phyloP scores from a whole-genome alignment of 2,888 invertebrate genomes.

The Tipula confusa region DNA sequence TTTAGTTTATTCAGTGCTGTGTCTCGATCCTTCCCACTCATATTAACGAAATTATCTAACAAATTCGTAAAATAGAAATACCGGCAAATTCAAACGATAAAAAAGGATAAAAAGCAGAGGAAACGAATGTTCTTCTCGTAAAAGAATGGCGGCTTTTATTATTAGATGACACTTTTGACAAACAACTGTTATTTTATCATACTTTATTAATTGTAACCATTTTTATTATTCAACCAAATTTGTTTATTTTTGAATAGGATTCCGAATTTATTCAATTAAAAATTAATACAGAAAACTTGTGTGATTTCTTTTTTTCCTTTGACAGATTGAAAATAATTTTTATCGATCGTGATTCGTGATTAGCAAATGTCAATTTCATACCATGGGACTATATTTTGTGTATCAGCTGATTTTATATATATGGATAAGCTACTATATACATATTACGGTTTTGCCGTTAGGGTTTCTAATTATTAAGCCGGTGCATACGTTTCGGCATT shows the following conservation, averaged over 20 bases:
- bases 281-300: too few species aligned
- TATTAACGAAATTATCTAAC: conserved; percentile 36
- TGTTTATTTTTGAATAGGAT: too few species aligned
- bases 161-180: too few species aligned
- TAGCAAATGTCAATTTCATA: neutral
- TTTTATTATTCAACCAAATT: neutral
- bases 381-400: too few species aligned
- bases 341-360: too few species aligned
- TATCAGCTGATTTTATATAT: too few species aligned
- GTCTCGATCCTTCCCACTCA: conserved; percentile 47
- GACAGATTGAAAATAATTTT: neutral
- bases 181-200: neutral
- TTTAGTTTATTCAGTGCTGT: conserved; percentile 62
- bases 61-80: neutral
- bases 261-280: too few species aligned
- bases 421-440: too few species aligned
- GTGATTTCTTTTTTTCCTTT: neutral
- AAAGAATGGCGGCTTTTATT: neutral
- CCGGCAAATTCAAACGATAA: neutral
- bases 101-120: too few species aligned
- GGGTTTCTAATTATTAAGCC: too few species aligned
- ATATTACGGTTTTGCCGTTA: too few species aligned
- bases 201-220: neutral
- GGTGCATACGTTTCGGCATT: too few species aligned
- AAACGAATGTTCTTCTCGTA: neutral